A percentile compares a stretch with the other conserved stretches of the same genome.
Conservation (phyloP, 2,113 vertebrate genomes). For the Deroptyus accipitrinus region DNA sequence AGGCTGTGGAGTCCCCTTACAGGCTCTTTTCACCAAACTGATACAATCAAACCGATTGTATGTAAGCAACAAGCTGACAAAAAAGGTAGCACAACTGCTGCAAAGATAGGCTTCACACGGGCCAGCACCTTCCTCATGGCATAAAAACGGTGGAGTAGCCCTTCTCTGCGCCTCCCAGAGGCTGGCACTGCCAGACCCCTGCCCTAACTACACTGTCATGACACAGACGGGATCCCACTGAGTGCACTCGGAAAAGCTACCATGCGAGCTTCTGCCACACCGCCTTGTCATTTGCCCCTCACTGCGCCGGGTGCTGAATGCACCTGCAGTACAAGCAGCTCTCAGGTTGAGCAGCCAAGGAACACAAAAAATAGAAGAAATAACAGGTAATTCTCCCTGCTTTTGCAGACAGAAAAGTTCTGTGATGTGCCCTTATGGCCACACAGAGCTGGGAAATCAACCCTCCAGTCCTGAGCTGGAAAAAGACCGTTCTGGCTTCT, state of each 20-base stretch:
- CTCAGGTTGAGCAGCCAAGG: not conserved
- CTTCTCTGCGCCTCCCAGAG: not conserved
- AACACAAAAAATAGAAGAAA: not conserved
- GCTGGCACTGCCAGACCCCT: not conserved
- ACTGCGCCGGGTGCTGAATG: not conserved
- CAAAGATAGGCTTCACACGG: not conserved
- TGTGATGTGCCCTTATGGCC: not conserved
- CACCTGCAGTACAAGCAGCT: not conserved
- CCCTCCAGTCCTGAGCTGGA: not conserved
- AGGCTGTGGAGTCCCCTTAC: not conserved
- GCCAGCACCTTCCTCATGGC: not conserved
- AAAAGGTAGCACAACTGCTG: not conserved
- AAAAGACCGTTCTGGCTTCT: not conserved
- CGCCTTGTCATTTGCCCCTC: not conserved
- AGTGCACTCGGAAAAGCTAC: not conserved
- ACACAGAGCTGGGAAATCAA: not conserved
- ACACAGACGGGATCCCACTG: not conserved
- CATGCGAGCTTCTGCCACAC: not conserved
- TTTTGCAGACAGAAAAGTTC: not conserved
- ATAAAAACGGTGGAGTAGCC: not conserved
- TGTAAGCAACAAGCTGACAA: not conserved
- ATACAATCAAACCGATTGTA: not conserved
- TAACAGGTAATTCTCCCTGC: not conserved
- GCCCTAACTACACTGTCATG: accelerated
- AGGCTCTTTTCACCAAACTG: not conserved